A percentile compares a stretch with the other conserved stretches of the same genome.
These are phyloP conservation scores for Bursaphelenchus mucronatus DNA, from an alignment of 1,140 invertebrate genomes.

Conservation along the genomic window DNA sequence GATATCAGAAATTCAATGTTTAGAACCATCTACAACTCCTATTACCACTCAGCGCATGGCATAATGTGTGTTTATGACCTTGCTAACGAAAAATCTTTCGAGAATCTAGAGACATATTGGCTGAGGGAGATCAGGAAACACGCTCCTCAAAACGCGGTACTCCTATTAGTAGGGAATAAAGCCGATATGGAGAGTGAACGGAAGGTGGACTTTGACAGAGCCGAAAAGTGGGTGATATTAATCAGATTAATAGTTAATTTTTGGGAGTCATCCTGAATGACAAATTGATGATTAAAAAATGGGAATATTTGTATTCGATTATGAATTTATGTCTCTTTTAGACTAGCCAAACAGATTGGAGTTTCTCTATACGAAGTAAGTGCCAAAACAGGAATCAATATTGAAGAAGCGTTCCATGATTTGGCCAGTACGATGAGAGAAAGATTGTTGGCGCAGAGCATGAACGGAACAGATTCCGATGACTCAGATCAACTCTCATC, in stretches of 20 bases:
- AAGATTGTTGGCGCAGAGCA: slow-evolving; percentile 45
- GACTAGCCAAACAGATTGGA: slow-evolving; percentile 52
- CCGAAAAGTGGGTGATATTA: slow-evolving; percentile 45
- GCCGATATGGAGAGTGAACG: slow-evolving; percentile 57
- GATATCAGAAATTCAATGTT: slow-evolving; percentile 2
- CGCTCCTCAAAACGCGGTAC: slow-evolving; percentile 57
- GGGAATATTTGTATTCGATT: not conserved
- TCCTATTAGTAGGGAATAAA: slow-evolving; percentile 58
- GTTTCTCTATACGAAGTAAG: slow-evolving; percentile 60
- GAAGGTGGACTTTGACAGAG: slow-evolving; percentile 57
- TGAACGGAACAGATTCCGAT: slow-evolving; percentile 51
- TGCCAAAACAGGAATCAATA: slow-evolving; percentile 60
- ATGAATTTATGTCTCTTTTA: slow-evolving; percentile 10
- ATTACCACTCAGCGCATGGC: slow-evolving; percentile 60
- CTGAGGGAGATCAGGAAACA: slow-evolving; percentile 57
- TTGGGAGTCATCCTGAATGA: not conserved
- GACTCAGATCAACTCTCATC: slow-evolving; percentile 56
- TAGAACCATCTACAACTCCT: slow-evolving; percentile 60
- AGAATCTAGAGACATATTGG: slow-evolving; percentile 61
- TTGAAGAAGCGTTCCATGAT: slow-evolving; percentile 57
- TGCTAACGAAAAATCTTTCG: slow-evolving; percentile 58
- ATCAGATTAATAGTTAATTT: not conserved
- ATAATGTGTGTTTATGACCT: slow-evolving; percentile 60
- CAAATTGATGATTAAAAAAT: slow-evolving; percentile 6
- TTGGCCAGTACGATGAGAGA: slow-evolving; percentile 52